Evolutionary conservation across 2,888 invertebrate species (phyloP), one percentile per base, ranked within the genome.

Genomic region (Apamea monoglypha): DNA sequence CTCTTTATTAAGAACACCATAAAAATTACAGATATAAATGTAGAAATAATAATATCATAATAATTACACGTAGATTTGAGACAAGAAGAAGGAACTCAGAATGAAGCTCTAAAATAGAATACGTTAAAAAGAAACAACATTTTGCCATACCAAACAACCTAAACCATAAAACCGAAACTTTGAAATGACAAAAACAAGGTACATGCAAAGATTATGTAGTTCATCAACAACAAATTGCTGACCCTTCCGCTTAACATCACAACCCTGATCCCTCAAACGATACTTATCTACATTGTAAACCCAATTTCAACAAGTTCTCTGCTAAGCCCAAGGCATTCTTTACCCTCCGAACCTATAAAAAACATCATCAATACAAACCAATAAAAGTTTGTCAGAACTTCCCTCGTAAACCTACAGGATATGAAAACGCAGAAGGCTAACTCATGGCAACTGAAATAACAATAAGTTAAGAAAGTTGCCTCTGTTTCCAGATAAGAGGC

Each of bases 341-440:
- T 32, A 83, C 83, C 85, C 85, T 83, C 80, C 50, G 29, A 72
- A 73, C 76, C 76, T 69, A 83, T 86, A 85, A 85, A 85, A 85
- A 85, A 85, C 76, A 86, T 77, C 86, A 85, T 85, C 85, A 86
- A 86, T 85, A 85, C 74, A 73, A 83, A 80, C 76, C 80, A 83
- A 85, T 85, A 86, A 86, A 86, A 86, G 83, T 85, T 85, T 85
- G 76, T 86, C 86, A 86, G 76, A 77, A 83, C 73, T 83, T 86
- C 25, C 74, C 66, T 76, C 66, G 61, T 74, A 76, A 69, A 76
- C 21, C 14, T 66, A 66, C 18, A 32, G 14, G 21, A 12, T 21
- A 68, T 1, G 14, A 32, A 63, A 1, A 50, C 0, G 1, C 66
- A 83, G 76, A 74, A 85, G 66, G 14, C 36, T 29, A 10, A 72